These are phyloP conservation scores for Mustela nigripes DNA, from an alignment of 2,113 vertebrate genomes.

Conservation along the genomic window DNA sequence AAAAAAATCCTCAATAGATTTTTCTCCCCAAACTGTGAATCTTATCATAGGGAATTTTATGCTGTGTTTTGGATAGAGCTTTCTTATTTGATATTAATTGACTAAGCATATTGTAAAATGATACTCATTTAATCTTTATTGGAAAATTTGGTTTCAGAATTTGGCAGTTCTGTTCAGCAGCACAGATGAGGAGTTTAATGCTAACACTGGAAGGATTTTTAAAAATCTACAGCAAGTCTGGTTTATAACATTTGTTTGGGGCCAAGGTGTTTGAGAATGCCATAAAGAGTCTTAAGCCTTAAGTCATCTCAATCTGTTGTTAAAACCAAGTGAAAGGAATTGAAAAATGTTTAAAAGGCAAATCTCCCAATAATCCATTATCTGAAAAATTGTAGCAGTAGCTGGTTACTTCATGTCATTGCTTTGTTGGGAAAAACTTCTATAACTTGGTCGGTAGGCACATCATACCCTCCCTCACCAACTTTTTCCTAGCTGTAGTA, in stretches of 20 bases:
- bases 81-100: conserved; percentile 84
- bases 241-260: conserved; percentile 78
- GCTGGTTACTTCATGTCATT: background rate
- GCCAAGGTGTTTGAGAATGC: conserved; percentile 65
- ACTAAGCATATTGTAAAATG: conserved; percentile 85
- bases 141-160: conserved; percentile 84
- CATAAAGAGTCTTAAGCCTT: conserved; percentile 4
- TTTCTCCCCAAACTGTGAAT: conserved; percentile 58
- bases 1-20: conserved; percentile 63
- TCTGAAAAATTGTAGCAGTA: background rate
- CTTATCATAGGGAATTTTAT: conserved; percentile 79
- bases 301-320: conserved; percentile 30
- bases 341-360: conserved; percentile 48
- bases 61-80: conserved; percentile 75
- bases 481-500: background rate
- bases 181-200: conserved; percentile 84
- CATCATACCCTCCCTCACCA: background rate
- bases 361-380: conserved; percentile 4
- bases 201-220: conserved; percentile 80
- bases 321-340: conserved; percentile 43
- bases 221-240: conserved; percentile 58
- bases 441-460: background rate
- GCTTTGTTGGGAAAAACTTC: background rate
- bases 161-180: conserved; percentile 81
- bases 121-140: conserved; percentile 87